Conservation (phyloP, 1,140 invertebrate genomes). For the Drosophila varians region DNA sequence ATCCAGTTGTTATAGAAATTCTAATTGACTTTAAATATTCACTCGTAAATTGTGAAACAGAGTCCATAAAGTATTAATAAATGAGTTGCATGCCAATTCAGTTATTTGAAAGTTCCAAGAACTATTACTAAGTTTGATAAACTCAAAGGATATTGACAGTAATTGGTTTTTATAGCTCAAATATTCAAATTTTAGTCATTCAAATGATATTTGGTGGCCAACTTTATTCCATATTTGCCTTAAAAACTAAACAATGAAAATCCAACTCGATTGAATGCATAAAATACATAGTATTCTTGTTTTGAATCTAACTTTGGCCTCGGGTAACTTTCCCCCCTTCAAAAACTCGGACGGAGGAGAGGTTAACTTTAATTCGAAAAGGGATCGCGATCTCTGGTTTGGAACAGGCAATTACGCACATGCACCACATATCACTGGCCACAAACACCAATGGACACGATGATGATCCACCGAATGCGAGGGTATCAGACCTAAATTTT, state of each 20-base stretch:
- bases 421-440: conserved; percentile 34
- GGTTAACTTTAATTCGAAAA: conserved; percentile 57
- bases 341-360: conserved; percentile 1
- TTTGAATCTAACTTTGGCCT: conserved; percentile 28
- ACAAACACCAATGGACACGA: conserved; percentile 9
- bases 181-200: not conserved
- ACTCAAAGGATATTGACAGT: not conserved
- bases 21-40: conserved; percentile 22
- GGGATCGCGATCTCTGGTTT: conserved; percentile 34
- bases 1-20: conserved; percentile 17
- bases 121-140: not conserved
- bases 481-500: conserved; percentile 64
- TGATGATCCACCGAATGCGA: conserved; percentile 1
- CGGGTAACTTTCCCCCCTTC: conserved; percentile 22
- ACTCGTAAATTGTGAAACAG: conserved; percentile 44
- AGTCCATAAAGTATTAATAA: conserved; percentile 37
- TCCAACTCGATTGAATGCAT: not conserved
- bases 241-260: not conserved
- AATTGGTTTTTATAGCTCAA: not conserved
- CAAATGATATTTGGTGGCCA: not conserved
- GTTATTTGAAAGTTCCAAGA: conserved; percentile 4
- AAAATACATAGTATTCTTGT: conserved; percentile 7
- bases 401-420: conserved; percentile 62
- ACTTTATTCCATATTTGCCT: not conserved
- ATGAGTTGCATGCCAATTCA: conserved; percentile 10